phyloP scores from a whole-genome alignment of 2,113 vertebrate genomes.

The Dascyllus trimaculatus region DNA sequence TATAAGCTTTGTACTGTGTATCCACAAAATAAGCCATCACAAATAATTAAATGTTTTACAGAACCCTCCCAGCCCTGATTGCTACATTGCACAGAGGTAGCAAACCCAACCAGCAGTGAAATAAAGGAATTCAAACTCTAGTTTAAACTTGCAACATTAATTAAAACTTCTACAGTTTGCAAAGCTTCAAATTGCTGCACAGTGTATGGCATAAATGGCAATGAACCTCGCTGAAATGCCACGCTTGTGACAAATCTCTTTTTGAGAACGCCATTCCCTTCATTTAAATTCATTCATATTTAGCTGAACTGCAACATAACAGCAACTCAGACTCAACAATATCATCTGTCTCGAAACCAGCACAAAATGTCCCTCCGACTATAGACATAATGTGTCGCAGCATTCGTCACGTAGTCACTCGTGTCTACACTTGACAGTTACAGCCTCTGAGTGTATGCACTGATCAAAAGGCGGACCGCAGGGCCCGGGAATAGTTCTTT shows the following conservation, averaged over 20 bases:
- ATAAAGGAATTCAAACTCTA: no score
- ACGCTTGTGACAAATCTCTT: neutral
- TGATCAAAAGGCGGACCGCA: constrained; percentile 18
- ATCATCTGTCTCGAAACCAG: constrained; percentile 38
- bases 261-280: constrained; percentile 11
- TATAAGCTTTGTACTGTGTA: no score
- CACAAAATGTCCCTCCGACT: neutral
- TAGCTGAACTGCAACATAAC: constrained; percentile 20
- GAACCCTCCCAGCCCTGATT: no score
- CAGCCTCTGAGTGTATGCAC: constrained; percentile 17
- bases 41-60: no score
- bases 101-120: no score
- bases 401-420: constrained; percentile 32
- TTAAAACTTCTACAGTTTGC: neutral
- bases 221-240: constrained; percentile 5
- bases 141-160: neutral
- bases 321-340: constrained; percentile 7
- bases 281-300: constrained; percentile 20
- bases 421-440: constrained; percentile 21
- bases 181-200: neutral
- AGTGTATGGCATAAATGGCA: neutral
- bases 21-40: no score
- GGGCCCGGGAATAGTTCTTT: constrained; percentile 24
- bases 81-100: no score
- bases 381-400: constrained; percentile 20